Evolutionary conservation across 2,797 vertebrate genomes (phyloP).

Genomic region (Salarias fasciatus): DNA sequence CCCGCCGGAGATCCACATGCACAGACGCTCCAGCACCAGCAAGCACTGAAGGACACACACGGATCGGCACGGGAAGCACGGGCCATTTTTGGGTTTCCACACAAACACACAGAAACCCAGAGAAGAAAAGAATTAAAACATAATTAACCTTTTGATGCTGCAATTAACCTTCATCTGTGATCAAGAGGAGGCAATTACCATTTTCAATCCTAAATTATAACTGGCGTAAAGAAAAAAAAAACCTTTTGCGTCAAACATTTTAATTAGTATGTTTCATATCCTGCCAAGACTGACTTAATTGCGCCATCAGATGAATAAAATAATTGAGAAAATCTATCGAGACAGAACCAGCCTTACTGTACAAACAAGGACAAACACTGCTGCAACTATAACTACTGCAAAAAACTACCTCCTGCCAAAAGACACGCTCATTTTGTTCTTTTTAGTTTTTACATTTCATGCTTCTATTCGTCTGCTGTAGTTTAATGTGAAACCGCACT

Average conservation of each 20-base stretch:
- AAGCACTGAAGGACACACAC: constrained; percentile 84
- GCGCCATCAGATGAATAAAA: neutral
- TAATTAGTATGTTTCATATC: constrained; percentile 26
- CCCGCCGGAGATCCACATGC: constrained; percentile 91
- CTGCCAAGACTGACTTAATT: constrained; percentile 4
- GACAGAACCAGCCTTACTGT: too few species aligned
- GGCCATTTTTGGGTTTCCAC: neutral
- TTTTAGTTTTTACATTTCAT: too few species aligned
- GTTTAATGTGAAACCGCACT: too few species aligned
- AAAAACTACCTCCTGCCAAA: too few species aligned
- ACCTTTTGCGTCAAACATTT: constrained; percentile 17
- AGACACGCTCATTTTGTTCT: too few species aligned
- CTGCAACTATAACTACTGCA: too few species aligned
- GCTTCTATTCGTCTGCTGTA: too few species aligned
- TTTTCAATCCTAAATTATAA: constrained; percentile 20
- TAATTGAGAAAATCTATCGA: too few species aligned
- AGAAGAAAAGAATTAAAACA: constrained; percentile 3
- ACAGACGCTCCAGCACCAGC: constrained; percentile 87
- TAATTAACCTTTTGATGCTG: constrained; percentile 29
- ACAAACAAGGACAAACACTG: too few species aligned
- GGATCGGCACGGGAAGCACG: neutral
- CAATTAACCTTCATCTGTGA: constrained; percentile 45
- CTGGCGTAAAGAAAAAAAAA: constrained; percentile 15
- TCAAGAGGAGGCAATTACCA: constrained; percentile 24
- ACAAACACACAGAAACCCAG: constrained; percentile 1